phyloP scores from a whole-genome alignment of 2,113 vertebrate species.

The Silurus meridionalis region DNA sequence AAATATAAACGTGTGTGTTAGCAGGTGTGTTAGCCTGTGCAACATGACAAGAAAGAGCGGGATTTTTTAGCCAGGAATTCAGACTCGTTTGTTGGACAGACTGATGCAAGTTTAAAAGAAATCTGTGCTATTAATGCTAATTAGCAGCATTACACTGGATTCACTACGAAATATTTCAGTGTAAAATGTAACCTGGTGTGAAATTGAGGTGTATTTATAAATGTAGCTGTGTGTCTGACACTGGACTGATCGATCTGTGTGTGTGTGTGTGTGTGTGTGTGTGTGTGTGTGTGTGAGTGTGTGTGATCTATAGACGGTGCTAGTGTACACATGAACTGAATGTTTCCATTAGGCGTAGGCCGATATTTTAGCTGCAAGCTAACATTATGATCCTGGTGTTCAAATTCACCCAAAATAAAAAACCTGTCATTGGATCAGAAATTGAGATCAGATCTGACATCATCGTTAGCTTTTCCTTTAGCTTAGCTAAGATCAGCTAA shows the following conservation, averaged over 20 bases:
- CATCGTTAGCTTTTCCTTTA: background rate
- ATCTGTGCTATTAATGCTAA: background rate
- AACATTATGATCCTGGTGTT: background rate
- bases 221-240: conserved; percentile 34
- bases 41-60: no score
- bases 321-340: background rate
- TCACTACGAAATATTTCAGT: background rate
- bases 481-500: background rate
- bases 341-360: background rate
- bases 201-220: conserved; percentile 26
- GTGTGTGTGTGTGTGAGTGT: conserved; percentile 24
- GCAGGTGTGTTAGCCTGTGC: background rate
- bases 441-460: background rate
- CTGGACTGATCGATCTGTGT: background rate
- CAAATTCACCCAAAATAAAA: background rate
- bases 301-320: conserved; percentile 29
- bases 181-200: background rate
- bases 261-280: conserved; percentile 8
- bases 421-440: background rate
- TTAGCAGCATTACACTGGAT: background rate
- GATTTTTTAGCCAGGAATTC: background rate
- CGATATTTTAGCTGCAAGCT: background rate
- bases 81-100: background rate
- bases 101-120: background rate
- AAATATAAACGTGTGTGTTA: background rate